Base-by-base conservation (phyloP, 2,113 vertebrate genomes). In the Dissostichus mawsoni region DNA sequence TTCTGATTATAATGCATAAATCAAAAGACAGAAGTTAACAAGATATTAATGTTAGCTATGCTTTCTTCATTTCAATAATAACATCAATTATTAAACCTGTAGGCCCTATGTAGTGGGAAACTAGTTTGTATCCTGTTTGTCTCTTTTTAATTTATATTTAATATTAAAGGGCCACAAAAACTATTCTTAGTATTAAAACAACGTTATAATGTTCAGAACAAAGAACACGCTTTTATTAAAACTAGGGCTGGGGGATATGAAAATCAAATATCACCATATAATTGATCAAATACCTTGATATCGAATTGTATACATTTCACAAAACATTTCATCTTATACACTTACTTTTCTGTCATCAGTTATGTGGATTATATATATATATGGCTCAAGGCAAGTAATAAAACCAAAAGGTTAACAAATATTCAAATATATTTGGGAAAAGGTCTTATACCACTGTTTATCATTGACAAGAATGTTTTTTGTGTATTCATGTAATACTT, bases 101-200 rank as follows among this genome's bases (percentile, higher is more conserved):
- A 3, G 3, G 25, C 25, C 25, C 25, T 29, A 29, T 29, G 3
- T 52, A 45, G 41, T 14, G 52, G 8, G 7, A 12, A 3, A 63
- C 11, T 33, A 50, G 44, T 59, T 65, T 53, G 52, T 45, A 11
- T 50, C 9, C n/a, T 0, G 12, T n/a, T 65, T 12, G 8, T 23
- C 9, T 7, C 0, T 66, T 50, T 0, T 17, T 12, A 2, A 45
- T 0, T 25, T 41, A 6, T 20, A 41, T 7, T 64, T 36, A 0
- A 2, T 48, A 17, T 8, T 52, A 16, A 48, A 20, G 1, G 8
- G 29, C 3, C 11, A 17, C 23, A n/a, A 11, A 2, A 12, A 36
- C 2, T 29, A 29, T 45, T 55, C 2, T 16, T 18, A 25, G 14
- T 13, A 13, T 64, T 3, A 7, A 12, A 47, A 44, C 10, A 41